Percentiles rank a stretch among this genome's conserved stretches.
Evolutionary conservation across 2,797 vertebrate genomes (phyloP).

Genomic region (Pagetopsis macropterus): DNA sequence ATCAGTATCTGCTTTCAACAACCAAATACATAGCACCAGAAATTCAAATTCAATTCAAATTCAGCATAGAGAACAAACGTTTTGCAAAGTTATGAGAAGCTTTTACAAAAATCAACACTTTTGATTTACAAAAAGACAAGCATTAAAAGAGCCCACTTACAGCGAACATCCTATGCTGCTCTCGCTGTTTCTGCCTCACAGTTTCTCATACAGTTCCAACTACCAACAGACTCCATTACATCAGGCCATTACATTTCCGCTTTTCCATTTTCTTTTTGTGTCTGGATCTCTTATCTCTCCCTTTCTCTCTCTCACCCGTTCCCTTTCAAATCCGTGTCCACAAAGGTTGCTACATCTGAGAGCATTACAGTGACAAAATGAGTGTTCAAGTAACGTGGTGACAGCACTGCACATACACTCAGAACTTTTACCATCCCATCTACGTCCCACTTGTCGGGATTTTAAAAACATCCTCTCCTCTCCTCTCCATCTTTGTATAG

Average conservation of each 20-base stretch:
- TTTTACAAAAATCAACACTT: not conserved
- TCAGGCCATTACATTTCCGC: slow-evolving; percentile 38
- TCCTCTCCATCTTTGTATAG: not conserved
- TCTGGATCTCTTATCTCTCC: slow-evolving; percentile 27
- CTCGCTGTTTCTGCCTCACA: slow-evolving; percentile 9
- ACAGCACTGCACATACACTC: slow-evolving; percentile 28
- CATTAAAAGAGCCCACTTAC: slow-evolving; percentile 20
- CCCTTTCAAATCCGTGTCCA: slow-evolving; percentile 27
- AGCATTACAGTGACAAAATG: slow-evolving; percentile 47
- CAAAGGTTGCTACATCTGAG: slow-evolving; percentile 51
- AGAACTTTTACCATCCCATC: slow-evolving; percentile 50
- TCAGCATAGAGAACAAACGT: not conserved
- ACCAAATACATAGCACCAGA: not conserved
- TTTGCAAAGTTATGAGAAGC: slow-evolving; percentile 9
- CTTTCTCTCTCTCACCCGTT: slow-evolving; percentile 27
- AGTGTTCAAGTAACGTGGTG: slow-evolving; percentile 32
- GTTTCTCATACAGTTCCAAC: slow-evolving; percentile 29
- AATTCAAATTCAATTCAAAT: too few species aligned
- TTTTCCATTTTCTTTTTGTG: slow-evolving; percentile 24
- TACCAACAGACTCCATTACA: slow-evolving; percentile 13
- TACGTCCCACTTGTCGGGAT: slow-evolving; percentile 19
- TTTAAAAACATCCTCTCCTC: slow-evolving; percentile 14
- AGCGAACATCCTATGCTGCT: slow-evolving; percentile 20
- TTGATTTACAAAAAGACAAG: slow-evolving; percentile 15
- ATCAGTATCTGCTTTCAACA: not conserved